A percentile compares a stretch with the other conserved stretches of the same genome.
phyloP scores from a whole-genome alignment of 2,888 invertebrate genomes.

The Apeira syringaria region DNA sequence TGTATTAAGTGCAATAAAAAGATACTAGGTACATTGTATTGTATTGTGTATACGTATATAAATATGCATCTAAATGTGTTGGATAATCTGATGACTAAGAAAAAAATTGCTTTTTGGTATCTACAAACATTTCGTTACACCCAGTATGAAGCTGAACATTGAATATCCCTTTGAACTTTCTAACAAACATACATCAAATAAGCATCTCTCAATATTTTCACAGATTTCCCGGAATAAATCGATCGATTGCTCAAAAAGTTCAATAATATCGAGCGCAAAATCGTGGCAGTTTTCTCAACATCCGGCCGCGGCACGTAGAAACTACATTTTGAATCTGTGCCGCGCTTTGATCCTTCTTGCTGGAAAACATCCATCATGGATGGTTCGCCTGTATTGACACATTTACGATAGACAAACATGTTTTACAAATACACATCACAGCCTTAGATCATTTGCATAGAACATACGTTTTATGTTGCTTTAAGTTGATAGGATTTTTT shows the following conservation, averaged over 20 bases:
- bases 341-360: slow-evolving; percentile 34
- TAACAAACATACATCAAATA: slow-evolving; percentile 15
- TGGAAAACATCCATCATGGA: slow-evolving; percentile 42
- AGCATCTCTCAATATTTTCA: slow-evolving; percentile 21
- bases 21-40: too few relatives aligned
- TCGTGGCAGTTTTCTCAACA: slow-evolving; percentile 30
- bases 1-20: too few relatives aligned
- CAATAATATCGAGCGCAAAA: slow-evolving; percentile 16
- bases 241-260: slow-evolving; percentile 19
- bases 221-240: slow-evolving; percentile 22
- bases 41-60: too few relatives aligned
- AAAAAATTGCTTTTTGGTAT: too few relatives aligned
- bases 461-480: slow-evolving; percentile 20
- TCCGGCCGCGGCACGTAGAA: slow-evolving; percentile 22
- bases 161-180: slow-evolving; percentile 13
- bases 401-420: slow-evolving; percentile 40
- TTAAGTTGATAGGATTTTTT: slow-evolving; percentile 3
- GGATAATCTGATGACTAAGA: too few relatives aligned
- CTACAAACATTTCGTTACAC: too few relatives aligned
- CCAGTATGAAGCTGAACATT: not conserved
- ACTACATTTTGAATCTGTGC: not conserved
- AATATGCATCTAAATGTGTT: too few relatives aligned
- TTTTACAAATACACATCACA: slow-evolving; percentile 25
- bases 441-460: not conserved
- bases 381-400: slow-evolving; percentile 43